A percentile compares a stretch with the other conserved stretches of the same genome.
Conservation (phyloP, 2,888 invertebrate genomes). For the Flexamia atlantica region DNA sequence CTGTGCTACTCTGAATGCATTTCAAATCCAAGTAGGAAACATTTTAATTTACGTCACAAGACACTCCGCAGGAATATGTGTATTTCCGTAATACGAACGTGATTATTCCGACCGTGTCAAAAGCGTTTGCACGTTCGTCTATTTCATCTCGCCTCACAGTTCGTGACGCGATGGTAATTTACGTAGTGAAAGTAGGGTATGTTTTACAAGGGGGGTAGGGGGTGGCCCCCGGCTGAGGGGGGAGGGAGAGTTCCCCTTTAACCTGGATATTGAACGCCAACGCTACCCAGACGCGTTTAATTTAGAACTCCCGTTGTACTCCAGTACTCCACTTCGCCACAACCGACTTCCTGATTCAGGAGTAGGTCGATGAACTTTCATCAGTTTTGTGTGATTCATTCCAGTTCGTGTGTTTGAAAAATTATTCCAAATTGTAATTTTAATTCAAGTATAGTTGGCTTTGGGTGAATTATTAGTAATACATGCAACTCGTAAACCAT, state of each 20-base stretch:
- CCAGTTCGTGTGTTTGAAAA: neutral
- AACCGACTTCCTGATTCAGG: constrained; percentile 13
- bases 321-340: constrained; percentile 30
- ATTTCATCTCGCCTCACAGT: neutral
- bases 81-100: too few relatives aligned
- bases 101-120: neutral
- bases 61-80: too few relatives aligned
- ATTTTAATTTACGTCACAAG: too few relatives aligned
- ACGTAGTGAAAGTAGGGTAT: constrained; percentile 52
- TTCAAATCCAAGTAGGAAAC: too few relatives aligned
- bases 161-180: constrained; percentile 12
- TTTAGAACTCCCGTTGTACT: constrained; percentile 49
- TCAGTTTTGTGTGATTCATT: constrained; percentile 12
- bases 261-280: constrained; percentile 57
- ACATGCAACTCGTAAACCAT: too few relatives aligned
- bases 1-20: too few relatives aligned
- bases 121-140: constrained; percentile 18
- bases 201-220: constrained; percentile 12
- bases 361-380: constrained; percentile 15
- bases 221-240: neutral
- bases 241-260: constrained; percentile 43
- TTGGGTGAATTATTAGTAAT: too few relatives aligned
- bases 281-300: constrained; percentile 23
- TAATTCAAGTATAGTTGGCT: too few relatives aligned
- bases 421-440: too few relatives aligned